Evolutionary conservation across 2,888 invertebrate species (phyloP).

Genomic region (Polyommatus iphigenia): DNA sequence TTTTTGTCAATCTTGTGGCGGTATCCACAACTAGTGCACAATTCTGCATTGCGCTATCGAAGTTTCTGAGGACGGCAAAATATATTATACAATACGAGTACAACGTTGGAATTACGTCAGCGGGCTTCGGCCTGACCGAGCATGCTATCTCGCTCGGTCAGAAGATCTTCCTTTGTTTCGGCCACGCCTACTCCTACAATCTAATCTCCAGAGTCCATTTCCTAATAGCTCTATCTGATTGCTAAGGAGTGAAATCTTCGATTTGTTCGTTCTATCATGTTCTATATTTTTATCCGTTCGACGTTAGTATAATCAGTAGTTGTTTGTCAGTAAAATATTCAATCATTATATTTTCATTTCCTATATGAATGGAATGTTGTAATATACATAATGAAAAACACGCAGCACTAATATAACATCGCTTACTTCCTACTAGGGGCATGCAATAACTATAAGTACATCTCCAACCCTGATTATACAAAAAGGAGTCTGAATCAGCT

Average conservation of each 20-base stretch:
- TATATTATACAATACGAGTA: too few species aligned
- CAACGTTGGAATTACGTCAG: too few species aligned
- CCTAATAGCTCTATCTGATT: background rate
- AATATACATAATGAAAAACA: background rate
- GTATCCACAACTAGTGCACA: background rate
- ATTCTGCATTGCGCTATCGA: too few species aligned
- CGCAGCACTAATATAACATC: background rate
- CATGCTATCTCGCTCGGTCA: too few species aligned
- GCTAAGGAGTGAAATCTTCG: background rate
- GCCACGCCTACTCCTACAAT: too few species aligned
- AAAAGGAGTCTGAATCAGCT: too few species aligned
- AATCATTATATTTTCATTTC: background rate
- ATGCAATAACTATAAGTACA: background rate
- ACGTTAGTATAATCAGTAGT: background rate
- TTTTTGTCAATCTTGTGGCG: background rate
- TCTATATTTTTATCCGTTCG: background rate
- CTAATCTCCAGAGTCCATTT: background rate
- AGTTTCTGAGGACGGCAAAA: too few species aligned
- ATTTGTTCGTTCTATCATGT: background rate
- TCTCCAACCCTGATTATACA: too few species aligned
- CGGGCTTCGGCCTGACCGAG: too few species aligned
- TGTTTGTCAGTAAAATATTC: background rate
- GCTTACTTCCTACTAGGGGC: background rate
- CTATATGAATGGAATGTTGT: background rate
- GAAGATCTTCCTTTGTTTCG: too few species aligned